phyloP scores from a whole-genome alignment of 2,113 vertebrate species.

The Melanerpes aurifrons region DNA sequence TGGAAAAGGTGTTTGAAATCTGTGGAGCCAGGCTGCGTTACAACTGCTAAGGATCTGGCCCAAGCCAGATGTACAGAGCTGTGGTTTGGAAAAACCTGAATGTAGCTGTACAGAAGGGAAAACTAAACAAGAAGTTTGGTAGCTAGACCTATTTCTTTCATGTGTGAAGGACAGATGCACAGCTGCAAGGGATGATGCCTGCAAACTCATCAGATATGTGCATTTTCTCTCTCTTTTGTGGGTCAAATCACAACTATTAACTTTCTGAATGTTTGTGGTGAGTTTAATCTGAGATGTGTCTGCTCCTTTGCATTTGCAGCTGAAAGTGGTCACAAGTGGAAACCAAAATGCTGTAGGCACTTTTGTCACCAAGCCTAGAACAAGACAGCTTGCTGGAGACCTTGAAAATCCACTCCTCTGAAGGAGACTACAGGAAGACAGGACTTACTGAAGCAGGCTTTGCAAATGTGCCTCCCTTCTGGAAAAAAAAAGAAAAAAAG shows the following conservation, averaged over 20 bases:
- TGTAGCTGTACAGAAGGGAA: background rate
- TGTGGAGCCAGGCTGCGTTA: background rate
- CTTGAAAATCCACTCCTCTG: slow-evolving; percentile 12
- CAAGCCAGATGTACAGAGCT: background rate
- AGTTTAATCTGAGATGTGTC: background rate
- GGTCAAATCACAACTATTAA: slow-evolving; percentile 20
- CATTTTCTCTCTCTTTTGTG: slow-evolving; percentile 38
- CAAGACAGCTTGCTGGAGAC: background rate
- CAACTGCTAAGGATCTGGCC: background rate
- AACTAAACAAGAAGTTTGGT: background rate
- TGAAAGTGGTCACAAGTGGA: background rate
- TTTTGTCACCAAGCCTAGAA: slow-evolving; percentile 16
- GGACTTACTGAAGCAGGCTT: background rate
- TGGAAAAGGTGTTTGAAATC: slow-evolving; percentile 28
- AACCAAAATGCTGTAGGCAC: slow-evolving; percentile 25
- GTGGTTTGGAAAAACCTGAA: slow-evolving; percentile 12
- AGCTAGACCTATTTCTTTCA: background rate
- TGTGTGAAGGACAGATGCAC: slow-evolving; percentile 50
- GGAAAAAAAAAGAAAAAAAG: background rate
- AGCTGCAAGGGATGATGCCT: background rate
- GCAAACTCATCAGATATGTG: background rate
- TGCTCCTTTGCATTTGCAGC: slow-evolving; percentile 3
- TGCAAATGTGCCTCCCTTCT: background rate
- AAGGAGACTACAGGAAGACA: background rate
- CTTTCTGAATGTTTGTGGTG: slow-evolving; percentile 18